Conservation (phyloP, 2,797 vertebrate genomes). For the Gymnoscopelus microlampas region DNA sequence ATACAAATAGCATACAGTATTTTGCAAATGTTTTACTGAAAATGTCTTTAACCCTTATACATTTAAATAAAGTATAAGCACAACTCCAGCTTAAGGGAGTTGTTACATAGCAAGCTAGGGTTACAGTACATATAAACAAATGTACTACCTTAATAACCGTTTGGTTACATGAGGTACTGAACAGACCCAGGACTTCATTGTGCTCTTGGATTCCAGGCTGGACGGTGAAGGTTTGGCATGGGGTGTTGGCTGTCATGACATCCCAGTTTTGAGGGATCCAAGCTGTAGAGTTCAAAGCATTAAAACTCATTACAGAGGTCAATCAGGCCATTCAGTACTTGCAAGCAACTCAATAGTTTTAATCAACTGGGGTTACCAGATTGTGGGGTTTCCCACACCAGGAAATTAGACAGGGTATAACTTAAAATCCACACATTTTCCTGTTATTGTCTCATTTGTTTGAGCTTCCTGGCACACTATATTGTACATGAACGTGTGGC, state of each 20-base stretch:
- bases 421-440: no score
- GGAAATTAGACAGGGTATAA: neutral
- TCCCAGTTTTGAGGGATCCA: constrained; percentile 85
- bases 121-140: neutral
- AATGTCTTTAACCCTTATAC: no score
- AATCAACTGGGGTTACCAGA: neutral
- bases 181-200: constrained; percentile 60
- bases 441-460: neutral
- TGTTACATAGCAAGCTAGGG: no score
- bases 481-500: no score
- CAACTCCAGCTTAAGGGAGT: no score
- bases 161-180: constrained; percentile 68
- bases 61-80: neutral
- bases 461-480: no score
- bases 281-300: constrained; percentile 10
- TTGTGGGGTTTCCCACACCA: neutral
- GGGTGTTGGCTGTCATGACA: constrained; percentile 65
- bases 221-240: constrained; percentile 62
- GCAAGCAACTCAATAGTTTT: neutral
- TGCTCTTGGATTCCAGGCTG: constrained; percentile 68
- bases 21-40: no score
- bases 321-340: neutral
- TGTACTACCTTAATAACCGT: constrained; percentile 80
- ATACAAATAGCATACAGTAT: no score
- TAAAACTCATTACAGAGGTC: neutral